phyloP scores from a whole-genome alignment of 2,797 vertebrate species.

The Malurus splendens region DNA sequence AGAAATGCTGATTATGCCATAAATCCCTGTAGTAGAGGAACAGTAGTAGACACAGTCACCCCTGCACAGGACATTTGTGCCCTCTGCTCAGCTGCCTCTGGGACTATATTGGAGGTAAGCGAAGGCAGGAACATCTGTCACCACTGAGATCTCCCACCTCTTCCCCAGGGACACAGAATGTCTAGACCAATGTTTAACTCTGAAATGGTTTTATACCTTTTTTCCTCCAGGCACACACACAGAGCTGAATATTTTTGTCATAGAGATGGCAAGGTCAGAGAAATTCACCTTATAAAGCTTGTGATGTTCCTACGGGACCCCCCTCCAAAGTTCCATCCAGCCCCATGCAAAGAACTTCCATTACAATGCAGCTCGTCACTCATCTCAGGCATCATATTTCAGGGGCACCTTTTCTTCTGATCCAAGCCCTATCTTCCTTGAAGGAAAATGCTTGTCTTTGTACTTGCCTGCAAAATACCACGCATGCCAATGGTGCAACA shows the following conservation, averaged over 20 bases:
- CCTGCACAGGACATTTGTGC: background rate
- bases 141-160: background rate
- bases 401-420: constrained; percentile 10
- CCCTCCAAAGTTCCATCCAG: background rate
- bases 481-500: background rate
- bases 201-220: background rate
- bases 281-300: constrained; percentile 12
- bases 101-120: accelerated
- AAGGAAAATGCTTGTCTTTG: constrained; percentile 13
- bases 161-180: background rate
- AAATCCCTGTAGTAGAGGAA: background rate
- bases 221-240: background rate
- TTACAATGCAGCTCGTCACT: constrained; percentile 12
- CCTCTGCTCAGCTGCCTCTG: background rate
- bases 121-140: background rate
- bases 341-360: background rate
- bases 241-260: constrained; percentile 9
- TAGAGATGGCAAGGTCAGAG: constrained; percentile 1
- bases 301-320: background rate
- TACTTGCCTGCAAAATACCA: background rate
- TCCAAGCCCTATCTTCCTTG: background rate
- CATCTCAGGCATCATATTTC: background rate
- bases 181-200: background rate
- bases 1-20: background rate
- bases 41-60: background rate